Evolutionary conservation across 2,888 invertebrate genomes (phyloP).

Genomic region (Leucania comma): DNA sequence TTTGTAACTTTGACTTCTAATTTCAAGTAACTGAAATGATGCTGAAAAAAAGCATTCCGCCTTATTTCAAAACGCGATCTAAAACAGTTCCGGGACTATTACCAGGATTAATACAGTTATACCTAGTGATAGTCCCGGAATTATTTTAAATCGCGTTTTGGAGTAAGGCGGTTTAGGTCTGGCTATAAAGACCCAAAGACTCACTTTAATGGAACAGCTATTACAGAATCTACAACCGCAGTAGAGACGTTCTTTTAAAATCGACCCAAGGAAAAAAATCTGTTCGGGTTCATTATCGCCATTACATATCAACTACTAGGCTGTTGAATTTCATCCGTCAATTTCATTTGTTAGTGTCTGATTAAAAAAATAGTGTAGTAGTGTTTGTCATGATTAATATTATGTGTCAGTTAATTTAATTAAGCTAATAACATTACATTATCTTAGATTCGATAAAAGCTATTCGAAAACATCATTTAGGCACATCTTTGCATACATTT

Average conservation of each 20-base stretch:
- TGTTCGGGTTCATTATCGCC: too few species aligned
- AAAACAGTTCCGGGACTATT: too few species aligned
- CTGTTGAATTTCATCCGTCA: not conserved
- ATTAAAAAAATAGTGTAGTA: conserved; percentile 1
- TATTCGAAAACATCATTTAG: conserved; percentile 39
- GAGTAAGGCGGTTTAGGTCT: too few species aligned
- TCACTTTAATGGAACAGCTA: not conserved
- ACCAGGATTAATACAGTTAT: too few species aligned
- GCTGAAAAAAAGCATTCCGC: too few species aligned
- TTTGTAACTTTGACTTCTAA: not conserved
- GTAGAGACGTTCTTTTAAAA: too few species aligned
- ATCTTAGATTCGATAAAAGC: conserved; percentile 24
- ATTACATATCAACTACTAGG: not conserved
- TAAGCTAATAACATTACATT: conserved; percentile 14
- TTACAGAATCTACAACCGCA: not conserved
- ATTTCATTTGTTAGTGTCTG: not conserved
- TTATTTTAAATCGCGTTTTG: too few species aligned
- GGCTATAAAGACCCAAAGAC: not conserved
- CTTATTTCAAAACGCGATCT: too few species aligned
- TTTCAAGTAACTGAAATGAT: not conserved
- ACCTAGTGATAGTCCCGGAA: too few species aligned
- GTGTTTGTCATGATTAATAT: conserved; percentile 11
- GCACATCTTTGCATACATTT: conserved; percentile 40
- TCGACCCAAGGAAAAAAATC: too few species aligned
- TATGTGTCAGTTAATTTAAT: conserved; percentile 6